Evolutionary conservation across 2,797 vertebrate genomes (phyloP).

Genomic region (Bradypus variegatus): DNA sequence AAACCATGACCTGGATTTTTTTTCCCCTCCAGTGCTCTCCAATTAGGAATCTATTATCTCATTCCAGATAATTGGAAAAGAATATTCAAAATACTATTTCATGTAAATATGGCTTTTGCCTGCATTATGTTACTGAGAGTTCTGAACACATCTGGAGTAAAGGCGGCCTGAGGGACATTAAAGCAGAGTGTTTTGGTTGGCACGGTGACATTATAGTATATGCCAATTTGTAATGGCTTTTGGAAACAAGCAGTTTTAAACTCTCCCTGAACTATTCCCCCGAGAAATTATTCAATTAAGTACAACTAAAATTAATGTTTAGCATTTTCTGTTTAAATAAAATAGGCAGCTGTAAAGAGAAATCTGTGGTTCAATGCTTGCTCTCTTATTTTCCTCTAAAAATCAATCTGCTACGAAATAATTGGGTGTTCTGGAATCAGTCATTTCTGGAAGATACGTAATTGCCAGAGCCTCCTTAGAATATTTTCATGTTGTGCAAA

Average conservation of each 20-base stretch:
- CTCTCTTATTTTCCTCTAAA: conserved; percentile 58
- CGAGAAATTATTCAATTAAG: conserved; percentile 89
- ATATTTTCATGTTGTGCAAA: neutral
- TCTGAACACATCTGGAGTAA: conserved; percentile 78
- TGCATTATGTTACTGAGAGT: conserved; percentile 80
- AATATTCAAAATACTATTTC: conserved; percentile 70
- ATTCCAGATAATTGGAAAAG: conserved; percentile 68
- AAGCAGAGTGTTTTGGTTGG: conserved; percentile 86
- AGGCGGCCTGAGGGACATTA: conserved; percentile 81
- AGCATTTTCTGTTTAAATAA: conserved; percentile 78
- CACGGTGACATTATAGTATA: conserved; percentile 73
- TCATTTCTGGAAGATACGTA: conserved; percentile 32
- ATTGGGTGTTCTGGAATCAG: conserved; percentile 45
- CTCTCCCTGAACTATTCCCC: conserved; percentile 78
- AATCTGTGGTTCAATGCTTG: conserved; percentile 67
- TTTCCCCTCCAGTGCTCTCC: conserved; percentile 46
- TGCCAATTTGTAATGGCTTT: conserved; percentile 86
- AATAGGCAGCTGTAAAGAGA: conserved; percentile 75
- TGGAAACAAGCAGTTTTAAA: conserved; percentile 77
- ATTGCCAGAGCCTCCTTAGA: neutral
- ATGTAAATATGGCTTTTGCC: conserved; percentile 81
- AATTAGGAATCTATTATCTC: conserved; percentile 70
- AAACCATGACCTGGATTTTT: conserved; percentile 47
- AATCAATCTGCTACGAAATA: conserved; percentile 73
- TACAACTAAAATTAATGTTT: conserved; percentile 83